Evolutionary conservation across 2,113 vertebrate species (phyloP).

Genomic region (Indri indri): DNA sequence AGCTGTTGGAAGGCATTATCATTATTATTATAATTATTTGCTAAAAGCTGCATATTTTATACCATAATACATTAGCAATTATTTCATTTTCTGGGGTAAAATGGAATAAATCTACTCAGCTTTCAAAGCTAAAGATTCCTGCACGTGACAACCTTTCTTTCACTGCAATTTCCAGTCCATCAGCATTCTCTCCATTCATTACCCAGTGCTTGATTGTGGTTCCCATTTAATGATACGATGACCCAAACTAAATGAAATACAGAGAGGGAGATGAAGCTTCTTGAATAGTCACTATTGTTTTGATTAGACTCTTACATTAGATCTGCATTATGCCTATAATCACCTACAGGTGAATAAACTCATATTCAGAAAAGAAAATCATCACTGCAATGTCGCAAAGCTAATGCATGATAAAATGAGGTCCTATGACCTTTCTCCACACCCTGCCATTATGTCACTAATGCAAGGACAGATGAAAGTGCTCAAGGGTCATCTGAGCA

Average conservation of each 20-base stretch:
- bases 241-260: not conserved
- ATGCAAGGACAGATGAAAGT: rapidly evolving
- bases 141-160: not conserved
- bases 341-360: not conserved
- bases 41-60: not conserved
- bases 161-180: not conserved
- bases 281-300: not conserved
- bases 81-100: not conserved
- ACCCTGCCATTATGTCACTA: no score
- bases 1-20: not conserved
- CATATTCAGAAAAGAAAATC: no score
- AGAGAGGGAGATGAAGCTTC: not conserved
- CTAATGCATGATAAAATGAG: rapidly evolving
- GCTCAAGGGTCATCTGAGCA: rapidly evolving
- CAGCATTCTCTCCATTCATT: not conserved
- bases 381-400: not conserved
- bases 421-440: rapidly evolving
- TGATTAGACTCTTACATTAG: not conserved
- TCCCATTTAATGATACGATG: not conserved
- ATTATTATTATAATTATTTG: not conserved
- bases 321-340: not conserved
- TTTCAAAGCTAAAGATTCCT: not conserved
- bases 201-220: not conserved
- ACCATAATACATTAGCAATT: not conserved
- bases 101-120: not conserved